Base-by-base conservation (phyloP, 2,113 vertebrate genomes). In the Sapayoa aenigma region DNA sequence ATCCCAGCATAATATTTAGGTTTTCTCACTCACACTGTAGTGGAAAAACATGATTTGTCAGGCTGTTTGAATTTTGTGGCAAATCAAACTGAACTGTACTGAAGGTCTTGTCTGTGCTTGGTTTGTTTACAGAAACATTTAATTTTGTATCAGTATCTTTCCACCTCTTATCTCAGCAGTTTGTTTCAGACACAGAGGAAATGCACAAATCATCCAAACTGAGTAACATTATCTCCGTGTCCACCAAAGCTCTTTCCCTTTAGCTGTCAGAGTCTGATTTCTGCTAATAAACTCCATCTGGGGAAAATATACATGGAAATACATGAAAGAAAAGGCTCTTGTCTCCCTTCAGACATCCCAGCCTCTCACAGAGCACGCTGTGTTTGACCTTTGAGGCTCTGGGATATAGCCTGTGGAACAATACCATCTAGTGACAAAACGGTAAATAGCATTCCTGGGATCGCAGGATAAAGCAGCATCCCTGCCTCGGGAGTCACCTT, bases 391-490 rank as follows among this genome's bases (percentile, higher is more conserved):
- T 68, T 42, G 76, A 88, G 76, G 65, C 79, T 91, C 65, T 92
- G 59, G 14, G 80, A 74, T 88, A 93, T 95, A 97, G 92, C 83
- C 84, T 92, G 92, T 96, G 95, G 94, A 97, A 94, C 95, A 92
- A 89, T 95, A 95, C 96, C 97, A 96, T 89, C 92, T 96, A 97
- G 89, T 97, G 96, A 95, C 95, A 84, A 85, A 91, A 89, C 56
- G 84, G 89, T 95, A 96, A 95, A 96, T 95, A 93, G 93, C 92
- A 96, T 96, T 96, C 90, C 88, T 93, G 88, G 79, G 42, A 72
- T 94, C 80, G 71, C 59, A 3, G 1, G 27, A 67, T 91, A 33
- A 53, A 86, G 75, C 11, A 59, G 68, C 42, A 58, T 23, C 9
- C 41, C 75, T 60, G 86, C 55, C 60, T 59, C 2, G 39, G 73